Base-by-base conservation (phyloP, 2,888 invertebrate genomes). In the Tiphia femorata region DNA sequence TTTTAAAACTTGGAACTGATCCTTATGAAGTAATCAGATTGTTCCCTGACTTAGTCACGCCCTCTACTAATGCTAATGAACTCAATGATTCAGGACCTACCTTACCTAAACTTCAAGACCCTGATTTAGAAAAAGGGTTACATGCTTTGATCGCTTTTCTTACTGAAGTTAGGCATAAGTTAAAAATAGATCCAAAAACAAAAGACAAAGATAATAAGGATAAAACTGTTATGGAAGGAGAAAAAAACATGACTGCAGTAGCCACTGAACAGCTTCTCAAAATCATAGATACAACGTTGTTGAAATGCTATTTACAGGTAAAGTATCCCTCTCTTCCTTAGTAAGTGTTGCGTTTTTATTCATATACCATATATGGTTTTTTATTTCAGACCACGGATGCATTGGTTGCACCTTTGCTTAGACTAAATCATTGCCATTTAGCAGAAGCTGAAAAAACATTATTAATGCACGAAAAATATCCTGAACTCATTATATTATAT, bases 221-320 rank as follows among this genome's bases (percentile, higher is more conserved):
- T 1, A 79, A 75, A 55, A 70, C 67, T 49, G 14, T 44, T 37
- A 12, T 58, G 5, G 70, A 70, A 42, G 68, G 67, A 46, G 75
- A 76, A 42, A 80, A 75, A 46, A 85, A 84, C 42, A 82, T 82
- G 77, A 77, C 82, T 1, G 74, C 75, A 29, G 77, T 82, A 29
- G 85, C 90, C 1, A 88, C 88, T 7, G 87, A 88, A 61, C 89
- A 90, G 66, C 84, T 94, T 21, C 84, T 97, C 56, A 96, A 97
- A 83, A 93, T 98, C 50, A 97, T 99, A 57, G 99, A 99, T 81
- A 99, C 98, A 0, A 98, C 98, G 0, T 85, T 99, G 46, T 86
- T 99, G 7, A 98, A 98, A 84, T 98, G 98, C 80, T 99, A 98
- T 85, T 87, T 99, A 55, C 93, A 95, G 89, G 95, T 93, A 84